phyloP scores from a whole-genome alignment of 2,113 vertebrate species.

The Willisornis vidua region DNA sequence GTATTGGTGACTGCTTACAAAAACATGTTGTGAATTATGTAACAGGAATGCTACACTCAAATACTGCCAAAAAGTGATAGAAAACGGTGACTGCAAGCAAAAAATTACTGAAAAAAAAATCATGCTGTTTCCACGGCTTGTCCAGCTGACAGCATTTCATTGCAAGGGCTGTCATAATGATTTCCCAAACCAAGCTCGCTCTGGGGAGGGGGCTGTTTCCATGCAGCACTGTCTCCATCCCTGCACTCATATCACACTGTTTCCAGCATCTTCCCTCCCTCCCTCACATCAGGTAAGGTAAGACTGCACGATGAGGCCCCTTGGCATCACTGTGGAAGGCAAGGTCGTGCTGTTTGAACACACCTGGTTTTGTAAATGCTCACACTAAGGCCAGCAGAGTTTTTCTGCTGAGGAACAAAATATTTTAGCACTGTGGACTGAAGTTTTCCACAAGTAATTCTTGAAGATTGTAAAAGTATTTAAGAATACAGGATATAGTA shows the following conservation, averaged over 20 bases:
- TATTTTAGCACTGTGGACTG: neutral
- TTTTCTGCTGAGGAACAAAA: neutral
- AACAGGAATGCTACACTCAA: neutral
- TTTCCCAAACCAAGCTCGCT: neutral
- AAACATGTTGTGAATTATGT: neutral
- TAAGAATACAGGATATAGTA: neutral
- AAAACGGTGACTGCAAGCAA: neutral
- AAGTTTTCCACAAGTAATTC: neutral
- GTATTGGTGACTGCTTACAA: neutral
- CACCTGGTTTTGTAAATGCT: neutral
- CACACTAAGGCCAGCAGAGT: neutral
- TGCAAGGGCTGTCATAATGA: neutral
- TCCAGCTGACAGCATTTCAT: neutral
- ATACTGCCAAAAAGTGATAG: rapidly evolving
- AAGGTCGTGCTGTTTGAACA: neutral
- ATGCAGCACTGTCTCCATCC: neutral
- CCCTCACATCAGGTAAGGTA: neutral
- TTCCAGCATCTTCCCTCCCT: neutral
- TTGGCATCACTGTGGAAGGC: neutral
- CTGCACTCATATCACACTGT: rapidly evolving
- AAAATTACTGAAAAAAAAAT: neutral
- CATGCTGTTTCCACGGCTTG: neutral
- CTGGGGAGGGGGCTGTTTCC: neutral
- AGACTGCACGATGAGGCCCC: neutral
- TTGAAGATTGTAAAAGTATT: rapidly evolving